Percentiles rank a stretch among this genome's conserved stretches.
Conservation (phyloP, 2,888 invertebrate genomes). For the Ophion ellenae region DNA sequence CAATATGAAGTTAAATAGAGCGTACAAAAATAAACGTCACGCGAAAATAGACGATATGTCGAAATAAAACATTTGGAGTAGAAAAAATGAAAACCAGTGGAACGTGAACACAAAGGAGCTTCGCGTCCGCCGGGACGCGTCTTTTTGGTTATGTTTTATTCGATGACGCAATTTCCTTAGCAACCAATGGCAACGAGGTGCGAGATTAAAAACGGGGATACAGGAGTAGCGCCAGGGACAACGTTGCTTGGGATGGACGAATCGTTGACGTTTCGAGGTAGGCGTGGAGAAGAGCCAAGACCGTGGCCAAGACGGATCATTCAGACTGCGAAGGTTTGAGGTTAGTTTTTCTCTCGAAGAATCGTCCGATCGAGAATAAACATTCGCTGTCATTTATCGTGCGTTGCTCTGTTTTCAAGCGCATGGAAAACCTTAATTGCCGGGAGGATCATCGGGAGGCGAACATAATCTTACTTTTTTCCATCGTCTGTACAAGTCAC, state of each 20-base stretch:
- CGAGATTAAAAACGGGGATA: constrained; percentile 10
- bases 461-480: no score
- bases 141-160: constrained; percentile 65
- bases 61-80: constrained; percentile 22
- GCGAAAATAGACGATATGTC: constrained; percentile 15
- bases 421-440: no score
- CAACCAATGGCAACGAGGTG: constrained; percentile 53
- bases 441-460: no score
- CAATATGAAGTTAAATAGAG: constrained; percentile 5
- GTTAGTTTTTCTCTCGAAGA: no score
- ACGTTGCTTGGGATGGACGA: not conserved
- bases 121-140: constrained; percentile 58
- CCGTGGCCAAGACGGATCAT: no score
- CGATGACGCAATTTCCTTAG: constrained; percentile 63
- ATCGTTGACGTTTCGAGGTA: not conserved
- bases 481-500: no score
- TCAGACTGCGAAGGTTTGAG: no score
- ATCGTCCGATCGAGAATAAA: no score
- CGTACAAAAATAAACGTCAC: not conserved
- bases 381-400: no score
- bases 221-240: constrained; percentile 17
- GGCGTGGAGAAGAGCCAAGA: no score
- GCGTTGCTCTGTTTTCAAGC: no score
- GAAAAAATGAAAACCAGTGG: constrained; percentile 35
- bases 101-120: constrained; percentile 41